Evolutionary conservation across 1,140 invertebrate genomes (phyloP), one percentile per base, ranked within the genome.

Genomic region (Lutraria rhynchaena): DNA sequence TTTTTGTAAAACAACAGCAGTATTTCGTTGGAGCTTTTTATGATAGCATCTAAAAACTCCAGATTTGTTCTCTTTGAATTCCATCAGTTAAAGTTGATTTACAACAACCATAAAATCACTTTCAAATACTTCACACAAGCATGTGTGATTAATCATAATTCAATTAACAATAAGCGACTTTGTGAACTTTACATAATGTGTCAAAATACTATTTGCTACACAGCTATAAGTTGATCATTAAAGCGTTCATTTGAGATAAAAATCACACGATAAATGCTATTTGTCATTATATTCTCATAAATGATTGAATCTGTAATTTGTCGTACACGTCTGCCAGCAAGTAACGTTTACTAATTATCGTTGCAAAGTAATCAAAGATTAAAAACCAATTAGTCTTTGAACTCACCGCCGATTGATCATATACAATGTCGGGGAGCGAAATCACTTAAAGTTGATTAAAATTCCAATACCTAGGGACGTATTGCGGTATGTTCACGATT

Each of bases 341-440:
- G 5, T 46, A 67, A 49, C 13, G 44, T 37, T n/a, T 7, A 31
- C 51, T 57, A 57, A 46, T 71, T 71, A 71, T 46, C 27, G 35
- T 17, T n/a, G 27, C 35, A 27, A n/a, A 65, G 58, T 77, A 77
- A 77, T 77, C 74, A 77, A 77, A 77, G 74, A 77, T 77, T 77
- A 77, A 77, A 77, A 77, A 77, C 58, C 74, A 77, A 77, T 77
- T 77, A 77, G 44, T 22, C 53, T 60, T 61, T 71, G 49, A 57
- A 55, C 44, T 71, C 29, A 37, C 69, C 17, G 17, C 11, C 69
- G 29, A 71, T 71, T 71, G 69, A 71, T 71, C 69, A 71, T 22
- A 35, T 71, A 33, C 31, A 71, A 31, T 27, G 69, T 29, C 3
- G 27, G 5, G 49, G 4, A 13, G 27, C 49, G 51, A 57, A 71